Base-by-base conservation (phyloP, 2,888 invertebrate species). In the Ophion slaviceki region DNA sequence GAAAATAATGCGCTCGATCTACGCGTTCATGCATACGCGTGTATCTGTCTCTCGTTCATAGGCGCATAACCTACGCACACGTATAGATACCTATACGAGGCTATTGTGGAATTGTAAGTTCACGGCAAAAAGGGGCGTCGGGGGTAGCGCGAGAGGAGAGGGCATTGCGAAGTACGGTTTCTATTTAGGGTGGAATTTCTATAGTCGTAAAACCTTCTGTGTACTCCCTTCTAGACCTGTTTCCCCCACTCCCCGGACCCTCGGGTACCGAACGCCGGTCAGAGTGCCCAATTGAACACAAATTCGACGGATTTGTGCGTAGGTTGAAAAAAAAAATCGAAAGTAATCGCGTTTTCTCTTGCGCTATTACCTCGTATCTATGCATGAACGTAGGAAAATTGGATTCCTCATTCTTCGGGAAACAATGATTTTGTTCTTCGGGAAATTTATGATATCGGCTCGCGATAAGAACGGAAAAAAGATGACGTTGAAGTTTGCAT, bases 101-200 rank as follows among this genome's bases (percentile, higher is more conserved):
- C 17, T n/a, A 57, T 57, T n/a, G 57, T 28, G n/a, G 11, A 64
- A 3, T 2, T 11, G 32, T 62, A 20, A 7, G 8, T n/a, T 28
- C 17, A 20, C 36, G 7, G 8, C 24, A 45, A 47, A 53, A 76
- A 53, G 53, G 64, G 64, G 45, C 40, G 36, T 36, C 61, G 2
- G 47, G 20, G 32, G 53, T 17, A 45, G 28, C 53, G 24, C 24
- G 28, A 28, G 24, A 47, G 62, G 47, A 64, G 53, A 64, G 53
- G 28, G 14, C 2, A 64, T 53, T 53, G 53, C 20, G 66, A 47
- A 76, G 75, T 28, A 64, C 45, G 75, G 14, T 75, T 64, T 45
- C 75, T 64, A 47, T 76, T 64, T 32, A 66, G 76, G 66, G 66
- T 66, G 32, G 66, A 76, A 76, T 76, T 76, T 76, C 76, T 76